Percentiles rank a stretch among this genome's conserved stretches.
phyloP scores from a whole-genome alignment of 2,888 invertebrate species.

The Camptogramma bilineatum region DNA sequence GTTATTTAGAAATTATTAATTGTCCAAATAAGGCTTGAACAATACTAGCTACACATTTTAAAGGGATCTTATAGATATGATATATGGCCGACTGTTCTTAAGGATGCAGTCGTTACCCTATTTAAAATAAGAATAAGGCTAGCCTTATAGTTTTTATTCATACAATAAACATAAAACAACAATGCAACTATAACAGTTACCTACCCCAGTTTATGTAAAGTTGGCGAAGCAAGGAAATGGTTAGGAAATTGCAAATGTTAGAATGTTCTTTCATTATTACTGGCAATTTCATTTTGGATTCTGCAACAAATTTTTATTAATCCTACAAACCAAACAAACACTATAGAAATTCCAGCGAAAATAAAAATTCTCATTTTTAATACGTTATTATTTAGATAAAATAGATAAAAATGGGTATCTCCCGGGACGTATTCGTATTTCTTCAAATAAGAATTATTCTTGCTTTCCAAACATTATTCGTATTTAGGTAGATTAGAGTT shows the following conservation, averaged over 20 bases:
- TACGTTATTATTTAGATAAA: background rate
- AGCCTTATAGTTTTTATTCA: background rate
- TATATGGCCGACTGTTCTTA: too few species aligned
- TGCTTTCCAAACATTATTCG: too few species aligned
- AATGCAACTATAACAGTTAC: slow-evolving; percentile 11
- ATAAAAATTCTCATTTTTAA: background rate
- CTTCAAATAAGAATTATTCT: too few species aligned
- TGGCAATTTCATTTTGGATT: slow-evolving; percentile 31
- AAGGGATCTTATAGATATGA: too few species aligned
- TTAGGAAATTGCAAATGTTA: slow-evolving; percentile 39
- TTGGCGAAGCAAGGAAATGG: slow-evolving; percentile 32
- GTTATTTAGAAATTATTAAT: too few species aligned
- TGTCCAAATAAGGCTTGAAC: too few species aligned
- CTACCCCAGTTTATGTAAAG: slow-evolving; percentile 26
- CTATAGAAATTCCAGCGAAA: slow-evolving; percentile 16
- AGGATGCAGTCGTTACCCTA: too few species aligned
- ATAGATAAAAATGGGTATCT: background rate
- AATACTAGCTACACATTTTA: too few species aligned
- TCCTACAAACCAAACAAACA: slow-evolving; percentile 34
- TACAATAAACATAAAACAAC: slow-evolving; percentile 12
- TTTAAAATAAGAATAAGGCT: too few species aligned
- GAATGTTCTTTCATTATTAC: slow-evolving; percentile 32
- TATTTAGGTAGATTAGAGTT: too few species aligned
- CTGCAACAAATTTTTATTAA: slow-evolving; percentile 28
- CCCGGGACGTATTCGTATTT: too few species aligned